A percentile compares a stretch with the other conserved stretches of the same genome.
phyloP scores from a whole-genome alignment of 2,888 invertebrate species.

The Amphimallon solstitiale region DNA sequence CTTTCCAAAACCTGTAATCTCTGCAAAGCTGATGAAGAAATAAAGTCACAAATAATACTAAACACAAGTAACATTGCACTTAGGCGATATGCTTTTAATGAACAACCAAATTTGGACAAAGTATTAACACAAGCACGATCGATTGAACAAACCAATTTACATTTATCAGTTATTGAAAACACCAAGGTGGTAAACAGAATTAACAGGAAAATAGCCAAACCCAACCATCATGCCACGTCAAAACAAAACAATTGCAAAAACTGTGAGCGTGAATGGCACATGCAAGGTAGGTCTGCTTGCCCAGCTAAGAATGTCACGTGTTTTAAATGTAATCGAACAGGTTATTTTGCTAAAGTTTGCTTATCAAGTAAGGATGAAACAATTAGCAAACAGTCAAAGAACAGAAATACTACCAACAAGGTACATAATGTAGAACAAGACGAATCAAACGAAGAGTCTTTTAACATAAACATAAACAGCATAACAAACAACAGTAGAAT shows the following conservation, averaged over 20 bases:
- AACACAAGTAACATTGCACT: conserved; percentile 18
- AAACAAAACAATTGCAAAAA: conserved; percentile 34
- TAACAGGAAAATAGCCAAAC: not conserved
- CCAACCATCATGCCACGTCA: not conserved
- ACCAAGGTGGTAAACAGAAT: not conserved
- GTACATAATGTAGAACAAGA: not conserved
- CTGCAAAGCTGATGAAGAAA: conserved; percentile 11
- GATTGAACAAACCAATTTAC: not conserved
- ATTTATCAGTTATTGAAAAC: not conserved
- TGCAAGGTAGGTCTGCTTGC: conserved; percentile 37
- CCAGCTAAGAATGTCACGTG: conserved; percentile 37
- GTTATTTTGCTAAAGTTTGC: conserved; percentile 40
- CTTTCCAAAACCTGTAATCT: conserved; percentile 16
- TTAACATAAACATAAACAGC: conserved; percentile 8
- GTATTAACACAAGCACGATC: no score
- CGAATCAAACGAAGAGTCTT: conserved; percentile 2
- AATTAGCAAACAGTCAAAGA: not conserved
- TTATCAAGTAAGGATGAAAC: conserved; percentile 14
- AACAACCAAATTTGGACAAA: conserved; percentile 1
- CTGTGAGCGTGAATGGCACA: conserved; percentile 38
- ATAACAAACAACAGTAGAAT: not conserved
- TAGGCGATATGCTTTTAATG: conserved; percentile 15
- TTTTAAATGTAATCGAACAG: conserved; percentile 31
- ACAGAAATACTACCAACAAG: not conserved
- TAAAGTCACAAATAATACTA: conserved; percentile 27